Evolutionary conservation across 2,797 vertebrate genomes (phyloP), one percentile per base, ranked within the genome.

Genomic region (Poeciliopsis presidionis): DNA sequence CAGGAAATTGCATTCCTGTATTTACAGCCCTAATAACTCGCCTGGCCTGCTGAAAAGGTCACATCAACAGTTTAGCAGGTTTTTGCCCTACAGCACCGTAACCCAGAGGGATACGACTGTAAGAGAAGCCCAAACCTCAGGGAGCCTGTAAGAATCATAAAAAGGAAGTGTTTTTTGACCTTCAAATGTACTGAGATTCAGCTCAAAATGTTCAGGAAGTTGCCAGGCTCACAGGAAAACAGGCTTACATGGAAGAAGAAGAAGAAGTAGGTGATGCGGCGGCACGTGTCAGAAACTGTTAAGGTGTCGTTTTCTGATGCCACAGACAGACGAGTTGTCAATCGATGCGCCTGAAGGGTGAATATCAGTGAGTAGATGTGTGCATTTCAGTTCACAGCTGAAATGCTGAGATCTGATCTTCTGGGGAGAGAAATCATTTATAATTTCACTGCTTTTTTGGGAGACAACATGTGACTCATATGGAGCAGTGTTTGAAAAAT

Each of bases 31-130:
- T 83, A 87, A 84, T 91, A 92, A 91, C 83, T 69, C 85, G 86
- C 83, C 86, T 14, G 87, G 85, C 79, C 85, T 2, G 69, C 77
- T 87, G 88, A 86, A 93, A 93, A 94, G 90, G 94, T 92, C 94
- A 93, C 86, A 87, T 91, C 86, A 91, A 91, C 90, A 88, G 75
- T 90, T 91, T 87, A 85, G 84, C 76, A 36, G 74, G 74, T 70
- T 85, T 86, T 79, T 16, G 81, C 81, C 82, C 86, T 82, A 83
- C 75, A 82, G 90, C 85, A 4, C 70, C 12, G 74, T 72, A 39
- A 80, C 87, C 85, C 87, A 33, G 7, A 84, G 86, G 89, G 82
- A 90, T 79, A 39, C 0, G 36, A 76, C 82, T 59, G 80, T 71
- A 79, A 91, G 77, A 45, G 39, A 73, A 82, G 80, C 79, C 84